Evolutionary conservation across 2,797 vertebrate species (phyloP), one percentile per base, ranked within the genome.

Genomic region (Philypnodon macrostomus): DNA sequence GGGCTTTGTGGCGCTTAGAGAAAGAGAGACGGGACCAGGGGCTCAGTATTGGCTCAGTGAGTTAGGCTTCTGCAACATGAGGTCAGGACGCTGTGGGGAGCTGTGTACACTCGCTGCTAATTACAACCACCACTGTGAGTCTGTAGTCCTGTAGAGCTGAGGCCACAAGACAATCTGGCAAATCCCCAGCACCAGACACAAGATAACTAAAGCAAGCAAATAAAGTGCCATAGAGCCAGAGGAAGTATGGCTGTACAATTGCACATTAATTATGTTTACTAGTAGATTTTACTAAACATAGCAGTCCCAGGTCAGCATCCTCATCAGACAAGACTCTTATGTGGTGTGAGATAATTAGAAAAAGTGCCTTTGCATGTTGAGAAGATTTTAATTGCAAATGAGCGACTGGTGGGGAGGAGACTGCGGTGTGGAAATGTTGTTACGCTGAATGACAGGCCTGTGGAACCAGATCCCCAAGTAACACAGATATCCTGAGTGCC

Each of bases 401-500:
- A 35, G 35, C 55, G 34, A n/a, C 39, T 49, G 17, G 50, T 49
- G 53, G 56, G 75, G 30, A 23, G 62, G 58, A 47, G 31, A 69
- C 46, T 70, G 57, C 41, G 37, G 46, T 34, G 33, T 63, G 67
- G 60, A 59, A 60, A 84, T 84, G 62, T 72, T 78, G 67, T 80
- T 79, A 73, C 47, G 78, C 67, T 64, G 75, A 85, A 78, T 82
- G 76, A 79, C 80, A 88, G 81, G 67, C 15, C 58, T 23, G 41
- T 83, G 87, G 88, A 93, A 90, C 79, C 80, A 71, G 88, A 93
- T 87, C 82, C 80, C 72, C 44, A 57, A 85, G 87, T 83, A 90
- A 91, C 84, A 81, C 75, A 79, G 88, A 87, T 89, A 88, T 87
- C 78, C 88, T 63, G 85, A 89, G 88, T 69, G 78, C 76, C 68